Conservation (phyloP, 2,888 invertebrate genomes). For the Eudemis profundana region DNA sequence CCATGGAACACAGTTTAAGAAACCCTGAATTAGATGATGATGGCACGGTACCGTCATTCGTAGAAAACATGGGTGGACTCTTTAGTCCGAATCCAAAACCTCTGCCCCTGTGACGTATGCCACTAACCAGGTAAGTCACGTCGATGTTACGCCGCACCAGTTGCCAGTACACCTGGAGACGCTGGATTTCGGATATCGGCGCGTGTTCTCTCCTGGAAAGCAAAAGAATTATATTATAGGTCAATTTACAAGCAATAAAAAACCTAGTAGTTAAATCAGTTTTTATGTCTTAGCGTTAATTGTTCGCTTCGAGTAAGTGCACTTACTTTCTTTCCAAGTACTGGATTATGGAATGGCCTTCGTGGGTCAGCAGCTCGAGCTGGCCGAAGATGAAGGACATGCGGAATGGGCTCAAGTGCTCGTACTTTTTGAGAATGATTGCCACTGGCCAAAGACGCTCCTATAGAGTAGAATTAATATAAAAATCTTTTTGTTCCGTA, state of each 20-base stretch:
- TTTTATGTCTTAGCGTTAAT: no score
- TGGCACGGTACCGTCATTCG: no score
- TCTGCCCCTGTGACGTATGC: no score
- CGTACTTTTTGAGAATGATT: background rate
- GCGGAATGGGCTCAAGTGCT: background rate
- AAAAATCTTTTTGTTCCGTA: no score
- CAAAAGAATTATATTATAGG: no score
- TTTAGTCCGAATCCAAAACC: no score
- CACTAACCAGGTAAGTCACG: constrained; percentile 14
- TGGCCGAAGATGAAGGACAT: constrained; percentile 17
- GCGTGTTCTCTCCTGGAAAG: background rate
- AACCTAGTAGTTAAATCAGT: no score
- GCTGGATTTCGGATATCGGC: background rate
- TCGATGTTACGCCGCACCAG: background rate
- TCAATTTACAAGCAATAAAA: no score
- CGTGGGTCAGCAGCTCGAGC: constrained; percentile 9
- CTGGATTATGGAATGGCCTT: background rate
- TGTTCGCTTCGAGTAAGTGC: no score
- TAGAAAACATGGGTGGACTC: no score
- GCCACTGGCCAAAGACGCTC: constrained; percentile 4
- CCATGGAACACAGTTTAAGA: no score
- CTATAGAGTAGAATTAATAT: background rate
- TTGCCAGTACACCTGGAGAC: constrained; percentile 1
- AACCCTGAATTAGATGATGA: no score
- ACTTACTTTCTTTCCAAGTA: constrained; percentile 2